Conservation (phyloP, 2,113 vertebrate species). For the Nettapus auritus region DNA sequence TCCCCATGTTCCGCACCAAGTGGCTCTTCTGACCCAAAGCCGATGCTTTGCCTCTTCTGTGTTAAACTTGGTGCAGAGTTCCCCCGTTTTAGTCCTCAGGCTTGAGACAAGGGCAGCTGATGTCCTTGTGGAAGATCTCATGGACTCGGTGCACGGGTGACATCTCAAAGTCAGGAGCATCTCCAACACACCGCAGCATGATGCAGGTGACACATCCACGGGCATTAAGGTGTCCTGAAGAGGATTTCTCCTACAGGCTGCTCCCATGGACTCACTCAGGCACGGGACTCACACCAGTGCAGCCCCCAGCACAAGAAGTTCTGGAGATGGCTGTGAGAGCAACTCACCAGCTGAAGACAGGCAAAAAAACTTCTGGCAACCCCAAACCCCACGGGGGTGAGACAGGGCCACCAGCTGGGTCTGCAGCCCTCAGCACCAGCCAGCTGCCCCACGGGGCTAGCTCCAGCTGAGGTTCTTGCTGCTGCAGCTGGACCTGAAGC, state of each 20-base stretch:
- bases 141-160: background rate
- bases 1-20: background rate
- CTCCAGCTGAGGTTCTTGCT: no score
- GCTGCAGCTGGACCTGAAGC: no score
- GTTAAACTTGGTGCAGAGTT: fast-evolving
- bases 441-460: no score
- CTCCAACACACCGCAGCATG: fast-evolving
- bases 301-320: background rate
- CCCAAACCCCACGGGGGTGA: no score
- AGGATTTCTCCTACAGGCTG: background rate
- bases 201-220: fast-evolving
- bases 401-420: no score
- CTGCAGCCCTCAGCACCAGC: no score
- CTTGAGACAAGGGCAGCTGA: background rate
- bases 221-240: no score
- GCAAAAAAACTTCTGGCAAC: no score
- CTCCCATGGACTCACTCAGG: background rate
- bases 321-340: no score
- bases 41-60: fast-evolving
- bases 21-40: background rate
- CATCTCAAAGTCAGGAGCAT: background rate
- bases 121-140: background rate
- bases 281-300: fast-evolving
- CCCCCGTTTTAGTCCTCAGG: background rate
- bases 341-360: no score